These are phyloP conservation scores for Seira sanloemensis DNA, from an alignment of 2,888 invertebrate species.

Conservation along the genomic window DNA sequence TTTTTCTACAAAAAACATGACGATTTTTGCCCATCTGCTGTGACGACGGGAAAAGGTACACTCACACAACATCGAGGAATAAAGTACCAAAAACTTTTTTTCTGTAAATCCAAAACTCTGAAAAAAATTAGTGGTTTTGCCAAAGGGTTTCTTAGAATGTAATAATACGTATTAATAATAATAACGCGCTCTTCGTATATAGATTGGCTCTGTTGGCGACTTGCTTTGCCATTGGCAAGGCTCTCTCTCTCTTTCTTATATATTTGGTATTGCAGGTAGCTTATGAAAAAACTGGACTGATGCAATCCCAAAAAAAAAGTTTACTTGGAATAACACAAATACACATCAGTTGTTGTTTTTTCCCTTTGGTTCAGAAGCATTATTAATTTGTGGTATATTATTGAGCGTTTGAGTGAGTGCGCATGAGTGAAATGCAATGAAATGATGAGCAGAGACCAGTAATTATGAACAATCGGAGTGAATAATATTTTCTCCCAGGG, in stretches of 20 bases:
- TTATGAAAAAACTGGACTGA: constrained; percentile 59
- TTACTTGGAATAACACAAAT: not conserved
- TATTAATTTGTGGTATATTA: constrained; percentile 16
- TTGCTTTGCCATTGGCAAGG: constrained; percentile 60
- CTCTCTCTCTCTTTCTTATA: too few relatives aligned
- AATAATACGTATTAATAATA: constrained; percentile 60
- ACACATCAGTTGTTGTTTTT: constrained; percentile 1
- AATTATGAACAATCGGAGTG: constrained; percentile 44
- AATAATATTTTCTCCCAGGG: constrained; percentile 33
- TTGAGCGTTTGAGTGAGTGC: constrained; percentile 11
- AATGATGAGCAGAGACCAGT: constrained; percentile 33
- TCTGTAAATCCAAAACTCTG: constrained; percentile 20
- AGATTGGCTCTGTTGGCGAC: constrained; percentile 19
- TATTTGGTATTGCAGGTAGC: constrained; percentile 50
- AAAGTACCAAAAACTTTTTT: constrained; percentile 18
- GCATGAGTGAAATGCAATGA: constrained; percentile 25
- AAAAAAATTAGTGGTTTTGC: constrained; percentile 57
- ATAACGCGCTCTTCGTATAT: constrained; percentile 16
- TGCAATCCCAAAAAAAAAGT: constrained; percentile 28
- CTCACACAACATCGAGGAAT: not conserved
- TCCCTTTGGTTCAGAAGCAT: not conserved
- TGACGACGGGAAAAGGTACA: constrained; percentile 37
- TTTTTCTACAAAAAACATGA: constrained; percentile 22
- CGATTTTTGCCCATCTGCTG: constrained; percentile 61
- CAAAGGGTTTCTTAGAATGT: constrained; percentile 55